Conservation (phyloP, 2,113 vertebrate species). For the Hippocampus mohnikei region DNA sequence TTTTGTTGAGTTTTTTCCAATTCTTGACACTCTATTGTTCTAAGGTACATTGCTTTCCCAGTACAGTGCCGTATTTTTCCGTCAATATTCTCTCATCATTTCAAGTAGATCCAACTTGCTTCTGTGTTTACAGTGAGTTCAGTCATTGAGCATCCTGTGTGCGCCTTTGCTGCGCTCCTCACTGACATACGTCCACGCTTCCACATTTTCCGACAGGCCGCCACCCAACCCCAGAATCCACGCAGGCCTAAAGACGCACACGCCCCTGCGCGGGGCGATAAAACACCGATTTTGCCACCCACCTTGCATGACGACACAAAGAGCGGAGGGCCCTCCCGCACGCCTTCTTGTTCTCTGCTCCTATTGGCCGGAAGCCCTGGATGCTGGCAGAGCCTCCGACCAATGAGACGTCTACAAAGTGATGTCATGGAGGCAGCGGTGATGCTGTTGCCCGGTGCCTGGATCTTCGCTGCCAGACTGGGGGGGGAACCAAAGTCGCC, state of each 20-base stretch:
- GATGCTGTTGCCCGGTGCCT: conserved; percentile 71
- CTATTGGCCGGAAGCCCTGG: conserved; percentile 50
- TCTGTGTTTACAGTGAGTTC: conserved; percentile 32
- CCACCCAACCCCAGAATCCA: conserved; percentile 16
- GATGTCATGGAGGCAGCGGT: conserved; percentile 76
- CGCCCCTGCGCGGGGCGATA: conserved; percentile 42
- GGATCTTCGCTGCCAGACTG: conserved; percentile 68
- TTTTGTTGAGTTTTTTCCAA: no score
- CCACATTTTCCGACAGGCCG: conserved; percentile 19
- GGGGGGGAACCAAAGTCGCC: conserved; percentile 39
- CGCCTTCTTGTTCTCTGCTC: conserved; percentile 25
- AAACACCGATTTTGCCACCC: conserved; percentile 42
- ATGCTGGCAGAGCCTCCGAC: conserved; percentile 61
- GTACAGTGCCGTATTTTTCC: no score
- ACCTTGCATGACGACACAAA: conserved; percentile 62
- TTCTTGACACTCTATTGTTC: no score
- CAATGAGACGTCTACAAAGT: conserved; percentile 66
- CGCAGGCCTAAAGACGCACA: conserved; percentile 5
- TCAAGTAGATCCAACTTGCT: background rate
- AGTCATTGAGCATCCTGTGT: conserved; percentile 49
- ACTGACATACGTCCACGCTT: conserved; percentile 9
- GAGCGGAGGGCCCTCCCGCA: conserved; percentile 47
- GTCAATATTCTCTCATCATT: no score
- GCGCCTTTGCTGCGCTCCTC: conserved; percentile 24
- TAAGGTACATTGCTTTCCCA: no score